phyloP scores from a whole-genome alignment of 2,797 vertebrate species.

The Muscicapa striata region DNA sequence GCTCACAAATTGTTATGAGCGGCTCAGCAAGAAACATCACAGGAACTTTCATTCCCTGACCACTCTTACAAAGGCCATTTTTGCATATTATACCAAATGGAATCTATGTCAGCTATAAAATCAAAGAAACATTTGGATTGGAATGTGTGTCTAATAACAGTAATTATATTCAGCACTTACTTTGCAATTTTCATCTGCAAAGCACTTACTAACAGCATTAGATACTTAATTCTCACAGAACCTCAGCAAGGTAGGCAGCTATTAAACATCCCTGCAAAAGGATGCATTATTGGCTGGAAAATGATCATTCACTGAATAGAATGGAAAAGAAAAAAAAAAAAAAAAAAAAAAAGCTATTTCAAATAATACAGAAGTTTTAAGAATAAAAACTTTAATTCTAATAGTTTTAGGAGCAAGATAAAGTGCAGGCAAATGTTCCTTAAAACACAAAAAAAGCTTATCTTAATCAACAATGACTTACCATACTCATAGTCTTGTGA shows the following conservation, averaged over 20 bases:
- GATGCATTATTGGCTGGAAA: not conserved
- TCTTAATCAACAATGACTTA: not conserved
- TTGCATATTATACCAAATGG: conserved; percentile 6
- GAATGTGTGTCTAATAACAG: conserved; percentile 22
- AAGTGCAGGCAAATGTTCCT: not conserved
- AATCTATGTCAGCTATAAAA: conserved; percentile 43
- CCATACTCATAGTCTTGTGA: not conserved
- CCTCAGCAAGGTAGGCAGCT: not conserved
- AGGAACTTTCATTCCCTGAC: conserved; percentile 3
- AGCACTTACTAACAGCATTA: conserved; percentile 18
- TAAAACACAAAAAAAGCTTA: not conserved
- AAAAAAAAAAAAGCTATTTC: not conserved
- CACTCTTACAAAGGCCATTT: not conserved
- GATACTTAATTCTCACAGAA: conserved; percentile 13
- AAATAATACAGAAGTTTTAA: not conserved
- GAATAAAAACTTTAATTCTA: not conserved
- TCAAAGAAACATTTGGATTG: conserved; percentile 23
- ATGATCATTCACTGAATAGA: not conserved
- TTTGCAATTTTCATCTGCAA: conserved; percentile 38
- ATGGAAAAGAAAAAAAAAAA: not conserved
- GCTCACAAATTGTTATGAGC: not conserved
- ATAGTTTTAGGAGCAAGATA: not conserved
- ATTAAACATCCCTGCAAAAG: not conserved
- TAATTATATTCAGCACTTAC: conserved; percentile 35
- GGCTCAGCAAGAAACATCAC: not conserved